A percentile compares a stretch with the other conserved stretches of the same genome.
phyloP scores from a whole-genome alignment of 2,797 vertebrate species.

The Gymnopithys bicolor region DNA sequence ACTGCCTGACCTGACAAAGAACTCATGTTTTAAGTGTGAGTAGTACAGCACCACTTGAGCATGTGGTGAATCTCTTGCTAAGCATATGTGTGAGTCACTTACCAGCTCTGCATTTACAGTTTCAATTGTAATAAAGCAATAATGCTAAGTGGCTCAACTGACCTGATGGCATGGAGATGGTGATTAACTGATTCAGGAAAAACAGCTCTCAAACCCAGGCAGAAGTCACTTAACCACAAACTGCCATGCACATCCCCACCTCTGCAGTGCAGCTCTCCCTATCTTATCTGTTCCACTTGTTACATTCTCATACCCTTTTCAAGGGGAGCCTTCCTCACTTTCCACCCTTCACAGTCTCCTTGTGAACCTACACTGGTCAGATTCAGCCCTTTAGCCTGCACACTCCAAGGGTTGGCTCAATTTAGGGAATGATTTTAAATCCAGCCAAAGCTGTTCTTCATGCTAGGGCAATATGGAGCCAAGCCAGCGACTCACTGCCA shows the following conservation, averaged over 20 bases:
- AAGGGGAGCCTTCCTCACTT: not conserved
- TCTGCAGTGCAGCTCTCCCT: not conserved
- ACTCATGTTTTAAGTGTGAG: not conserved
- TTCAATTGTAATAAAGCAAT: not conserved
- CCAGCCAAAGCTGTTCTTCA: not conserved
- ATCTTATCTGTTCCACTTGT: not conserved
- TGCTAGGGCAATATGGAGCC: not conserved
- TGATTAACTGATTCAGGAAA: not conserved
- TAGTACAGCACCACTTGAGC: not conserved
- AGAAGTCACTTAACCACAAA: not conserved
- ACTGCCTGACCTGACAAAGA: not conserved
- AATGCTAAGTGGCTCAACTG: not conserved
- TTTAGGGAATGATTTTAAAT: not conserved
- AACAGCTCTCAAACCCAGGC: not conserved
- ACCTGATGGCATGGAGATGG: rapidly evolving
- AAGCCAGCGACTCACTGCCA: not conserved
- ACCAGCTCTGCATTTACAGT: not conserved
- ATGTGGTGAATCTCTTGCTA: not conserved
- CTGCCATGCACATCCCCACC: not conserved
- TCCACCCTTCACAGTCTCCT: not conserved
- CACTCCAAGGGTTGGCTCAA: not conserved
- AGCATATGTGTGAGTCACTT: not conserved
- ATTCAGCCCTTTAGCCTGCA: not conserved
- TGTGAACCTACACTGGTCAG: not conserved
- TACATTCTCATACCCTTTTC: not conserved